Percentiles rank a stretch among this genome's conserved stretches.
These are phyloP conservation scores for Shinisaurus crocodilurus DNA, from an alignment of 2,113 vertebrate genomes.

Conservation along the genomic window DNA sequence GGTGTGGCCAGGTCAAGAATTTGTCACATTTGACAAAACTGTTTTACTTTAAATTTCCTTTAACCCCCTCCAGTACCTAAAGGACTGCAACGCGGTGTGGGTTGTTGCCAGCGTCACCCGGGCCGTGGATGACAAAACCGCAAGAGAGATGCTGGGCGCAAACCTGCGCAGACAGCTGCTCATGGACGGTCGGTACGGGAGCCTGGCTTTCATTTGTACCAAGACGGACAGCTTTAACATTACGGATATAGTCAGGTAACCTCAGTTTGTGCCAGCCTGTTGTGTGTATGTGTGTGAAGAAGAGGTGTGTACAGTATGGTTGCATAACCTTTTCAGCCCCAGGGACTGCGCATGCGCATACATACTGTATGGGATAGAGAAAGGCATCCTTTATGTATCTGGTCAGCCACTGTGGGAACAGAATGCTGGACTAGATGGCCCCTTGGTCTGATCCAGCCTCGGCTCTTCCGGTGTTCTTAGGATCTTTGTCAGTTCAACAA, in stretches of 20 bases:
- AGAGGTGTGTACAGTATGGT: neutral
- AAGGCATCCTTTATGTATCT: neutral
- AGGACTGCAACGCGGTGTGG: constrained; percentile 47
- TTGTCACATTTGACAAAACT: fast-evolving
- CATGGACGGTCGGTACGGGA: constrained; percentile 43
- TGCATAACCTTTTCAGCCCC: no score
- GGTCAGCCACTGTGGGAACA: no score
- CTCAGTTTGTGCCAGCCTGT: neutral
- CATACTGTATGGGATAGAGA: neutral
- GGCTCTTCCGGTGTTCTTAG: no score
- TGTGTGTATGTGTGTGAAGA: neutral
- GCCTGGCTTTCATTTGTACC: constrained; percentile 48
- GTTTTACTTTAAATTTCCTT: no score
- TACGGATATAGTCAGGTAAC: constrained; percentile 40
- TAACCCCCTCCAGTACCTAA: constrained; percentile 33
- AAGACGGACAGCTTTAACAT: constrained; percentile 43
- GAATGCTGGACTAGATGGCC: no score
- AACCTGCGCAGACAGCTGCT: constrained; percentile 42
- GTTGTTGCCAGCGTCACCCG: constrained; percentile 38
- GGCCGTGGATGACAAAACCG: constrained; percentile 48
- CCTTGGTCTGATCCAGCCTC: no score
- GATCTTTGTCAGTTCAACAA: neutral
- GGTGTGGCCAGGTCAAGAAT: no score
- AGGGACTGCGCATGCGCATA: no score
- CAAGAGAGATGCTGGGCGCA: constrained; percentile 39